Evolutionary conservation across 2,113 vertebrate genomes (phyloP).

Genomic region (Stigmatopora argus): DNA sequence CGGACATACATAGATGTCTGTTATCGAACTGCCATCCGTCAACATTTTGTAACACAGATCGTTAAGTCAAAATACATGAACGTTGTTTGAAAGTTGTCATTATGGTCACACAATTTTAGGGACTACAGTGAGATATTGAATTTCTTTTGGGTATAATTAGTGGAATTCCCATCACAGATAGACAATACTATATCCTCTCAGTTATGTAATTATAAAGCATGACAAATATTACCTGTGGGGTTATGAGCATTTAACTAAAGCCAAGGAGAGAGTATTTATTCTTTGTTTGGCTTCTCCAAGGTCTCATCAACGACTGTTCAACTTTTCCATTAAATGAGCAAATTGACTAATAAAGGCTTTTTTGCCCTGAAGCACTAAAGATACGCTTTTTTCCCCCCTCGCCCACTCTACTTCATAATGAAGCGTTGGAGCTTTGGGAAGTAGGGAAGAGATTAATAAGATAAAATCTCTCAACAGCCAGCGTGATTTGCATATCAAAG

Average conservation of each 20-base stretch:
- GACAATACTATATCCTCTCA: conserved; percentile 18
- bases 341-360: conserved; percentile 13
- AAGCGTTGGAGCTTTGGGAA: conserved; percentile 7
- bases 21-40: too few species aligned
- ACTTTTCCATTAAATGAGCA: not conserved
- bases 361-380: conserved; percentile 11
- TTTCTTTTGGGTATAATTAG: conserved; percentile 2
- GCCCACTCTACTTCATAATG: conserved; percentile 1
- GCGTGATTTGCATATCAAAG: conserved; percentile 41
- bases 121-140: not conserved
- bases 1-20: too few species aligned
- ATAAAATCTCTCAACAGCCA: conserved; percentile 25
- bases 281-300: not conserved
- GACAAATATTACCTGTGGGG: conserved; percentile 14
- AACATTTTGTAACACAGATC: not conserved
- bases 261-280: conserved; percentile 10
- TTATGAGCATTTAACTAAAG: conserved; percentile 7
- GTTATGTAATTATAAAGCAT: conserved; percentile 28
- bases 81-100: not conserved
- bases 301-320: not conserved
- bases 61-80: not conserved
- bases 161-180: not conserved
- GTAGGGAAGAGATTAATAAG: conserved; percentile 18
- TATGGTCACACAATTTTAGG: not conserved
- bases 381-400: not conserved